Evolutionary conservation across 2,797 vertebrate species (phyloP).

Genomic region (Acanthurus tractus): DNA sequence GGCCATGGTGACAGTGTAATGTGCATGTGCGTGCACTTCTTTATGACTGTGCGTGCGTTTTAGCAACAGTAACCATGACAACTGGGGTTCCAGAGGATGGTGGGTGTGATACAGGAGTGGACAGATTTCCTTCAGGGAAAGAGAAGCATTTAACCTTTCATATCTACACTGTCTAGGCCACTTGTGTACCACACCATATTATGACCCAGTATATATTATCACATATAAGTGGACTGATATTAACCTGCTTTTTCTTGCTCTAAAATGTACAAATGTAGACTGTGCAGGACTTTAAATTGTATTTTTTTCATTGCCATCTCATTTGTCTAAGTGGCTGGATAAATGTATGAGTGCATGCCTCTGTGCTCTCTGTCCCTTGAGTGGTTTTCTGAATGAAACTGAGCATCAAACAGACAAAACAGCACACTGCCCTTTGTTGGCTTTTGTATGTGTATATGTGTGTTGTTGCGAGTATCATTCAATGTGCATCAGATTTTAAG

Average conservation of each 20-base stretch:
- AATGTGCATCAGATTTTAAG: not conserved
- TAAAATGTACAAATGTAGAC: not conserved
- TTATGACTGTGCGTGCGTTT: constrained; percentile 4
- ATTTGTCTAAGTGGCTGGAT: constrained; percentile 14
- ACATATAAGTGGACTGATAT: not conserved
- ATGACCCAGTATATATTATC: not conserved
- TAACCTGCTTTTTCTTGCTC: not conserved
- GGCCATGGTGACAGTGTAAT: constrained; percentile 1
- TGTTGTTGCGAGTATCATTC: not conserved
- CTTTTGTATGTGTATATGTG: constrained; percentile 13
- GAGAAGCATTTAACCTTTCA: constrained; percentile 60
- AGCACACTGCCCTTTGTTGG: constrained; percentile 8
- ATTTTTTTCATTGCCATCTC: constrained; percentile 1
- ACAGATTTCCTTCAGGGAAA: constrained; percentile 55
- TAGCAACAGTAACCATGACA: constrained; percentile 66
- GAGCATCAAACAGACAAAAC: constrained; percentile 28
- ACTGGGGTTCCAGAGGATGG: constrained; percentile 39
- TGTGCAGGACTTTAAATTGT: not conserved
- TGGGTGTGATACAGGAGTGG: constrained; percentile 43
- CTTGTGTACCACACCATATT: not conserved
- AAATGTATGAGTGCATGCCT: constrained; percentile 1
- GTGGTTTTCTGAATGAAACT: constrained; percentile 46
- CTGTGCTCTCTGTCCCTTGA: not conserved
- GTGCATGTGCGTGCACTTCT: constrained; percentile 4
- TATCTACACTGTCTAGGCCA: constrained; percentile 28